Conservation (phyloP, 1,140 invertebrate species). For the Tetragnatha versicolor region DNA sequence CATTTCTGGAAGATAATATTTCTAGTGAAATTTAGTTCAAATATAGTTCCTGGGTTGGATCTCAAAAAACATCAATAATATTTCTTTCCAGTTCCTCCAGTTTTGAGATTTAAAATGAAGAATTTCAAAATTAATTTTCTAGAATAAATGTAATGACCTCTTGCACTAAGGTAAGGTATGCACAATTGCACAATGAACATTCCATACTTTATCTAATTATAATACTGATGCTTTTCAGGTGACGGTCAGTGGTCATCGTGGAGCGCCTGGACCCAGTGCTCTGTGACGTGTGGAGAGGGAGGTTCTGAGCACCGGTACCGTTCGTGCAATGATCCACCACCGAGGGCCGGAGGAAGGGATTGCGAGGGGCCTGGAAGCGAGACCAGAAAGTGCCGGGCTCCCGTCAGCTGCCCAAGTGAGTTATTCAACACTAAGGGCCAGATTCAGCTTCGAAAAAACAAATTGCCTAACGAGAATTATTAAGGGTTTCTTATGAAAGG, state of each 20-base stretch:
- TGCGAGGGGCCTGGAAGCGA: not conserved
- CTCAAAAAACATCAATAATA: too few species aligned
- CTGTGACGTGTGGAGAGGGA: constrained; percentile 20
- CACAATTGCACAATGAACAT: not conserved
- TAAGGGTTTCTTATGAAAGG: too few species aligned
- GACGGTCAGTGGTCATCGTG: constrained; percentile 28
- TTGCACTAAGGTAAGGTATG: not conserved
- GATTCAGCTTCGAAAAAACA: too few species aligned
- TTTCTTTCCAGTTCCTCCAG: too few species aligned
- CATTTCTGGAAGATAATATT: too few species aligned
- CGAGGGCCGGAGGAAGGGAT: not conserved
- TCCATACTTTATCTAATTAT: not conserved
- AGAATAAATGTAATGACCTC: too few species aligned
- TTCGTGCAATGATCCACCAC: constrained; percentile 27
- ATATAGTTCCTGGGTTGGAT: too few species aligned
- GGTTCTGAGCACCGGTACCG: constrained; percentile 1
- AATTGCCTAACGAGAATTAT: too few species aligned
- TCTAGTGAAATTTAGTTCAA: too few species aligned
- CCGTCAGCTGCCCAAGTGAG: constrained; percentile 1
- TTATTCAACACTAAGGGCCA: not conserved
- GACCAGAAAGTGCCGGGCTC: not conserved
- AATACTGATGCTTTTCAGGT: constrained; percentile 9
- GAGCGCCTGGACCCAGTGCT: constrained; percentile 25
- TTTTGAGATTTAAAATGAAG: too few species aligned
- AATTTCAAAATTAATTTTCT: too few species aligned